Evolutionary conservation across 2,888 invertebrate species (phyloP).

Genomic region (Brenthis ino): DNA sequence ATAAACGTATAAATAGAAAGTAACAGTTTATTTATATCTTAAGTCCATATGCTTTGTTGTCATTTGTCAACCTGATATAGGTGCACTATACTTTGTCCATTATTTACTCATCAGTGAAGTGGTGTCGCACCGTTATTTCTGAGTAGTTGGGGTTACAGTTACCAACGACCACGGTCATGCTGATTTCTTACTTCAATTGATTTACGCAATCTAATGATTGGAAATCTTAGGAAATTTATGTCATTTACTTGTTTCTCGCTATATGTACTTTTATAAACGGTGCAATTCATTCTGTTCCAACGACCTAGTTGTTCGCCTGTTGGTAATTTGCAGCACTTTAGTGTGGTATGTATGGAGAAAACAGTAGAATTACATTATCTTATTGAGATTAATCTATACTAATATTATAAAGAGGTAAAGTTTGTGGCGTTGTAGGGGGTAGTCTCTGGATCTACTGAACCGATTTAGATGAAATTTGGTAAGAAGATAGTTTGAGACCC

Average conservation of each 20-base stretch:
- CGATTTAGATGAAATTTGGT: too few relatives aligned
- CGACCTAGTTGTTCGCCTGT: conserved; percentile 7
- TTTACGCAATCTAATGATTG: conserved; percentile 34
- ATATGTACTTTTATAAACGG: conserved; percentile 15
- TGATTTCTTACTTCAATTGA: conserved; percentile 31
- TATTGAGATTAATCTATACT: too few relatives aligned
- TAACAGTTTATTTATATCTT: too few relatives aligned
- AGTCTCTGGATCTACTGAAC: too few relatives aligned
- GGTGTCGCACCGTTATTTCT: conserved; percentile 29
- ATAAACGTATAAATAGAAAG: too few relatives aligned
- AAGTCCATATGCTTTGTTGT: too few relatives aligned
- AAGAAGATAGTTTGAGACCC: too few relatives aligned
- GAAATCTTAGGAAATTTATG: conserved; percentile 34
- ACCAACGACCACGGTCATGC: conserved; percentile 32
- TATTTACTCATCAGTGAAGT: conserved; percentile 32
- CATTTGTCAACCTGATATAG: too few relatives aligned
- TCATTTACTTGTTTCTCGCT: conserved; percentile 28
- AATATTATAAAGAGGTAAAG: too few relatives aligned
- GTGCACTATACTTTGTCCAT: conserved; percentile 8
- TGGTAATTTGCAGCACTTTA: not conserved
- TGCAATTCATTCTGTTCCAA: not conserved
- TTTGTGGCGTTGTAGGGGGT: too few relatives aligned
- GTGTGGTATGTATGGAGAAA: not conserved
- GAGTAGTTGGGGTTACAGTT: conserved; percentile 31
- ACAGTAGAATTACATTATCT: too few relatives aligned